Evolutionary conservation across 1,140 invertebrate species (phyloP), one percentile per base, ranked within the genome.

Genomic region (Nephila pilipes): DNA sequence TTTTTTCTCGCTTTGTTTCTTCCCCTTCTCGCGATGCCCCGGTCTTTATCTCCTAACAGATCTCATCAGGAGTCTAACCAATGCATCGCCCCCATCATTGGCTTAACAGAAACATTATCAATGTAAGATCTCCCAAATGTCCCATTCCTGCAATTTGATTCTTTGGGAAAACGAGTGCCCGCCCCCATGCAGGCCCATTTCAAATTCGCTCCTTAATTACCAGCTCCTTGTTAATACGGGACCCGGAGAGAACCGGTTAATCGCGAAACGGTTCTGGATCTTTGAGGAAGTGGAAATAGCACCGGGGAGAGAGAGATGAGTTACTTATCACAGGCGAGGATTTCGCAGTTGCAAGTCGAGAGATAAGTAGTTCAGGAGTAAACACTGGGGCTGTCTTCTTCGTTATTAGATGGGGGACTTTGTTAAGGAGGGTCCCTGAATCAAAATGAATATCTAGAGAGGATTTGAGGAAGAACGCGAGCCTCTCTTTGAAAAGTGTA

Each of bases 111-210:
- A 83, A 83, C 54, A 54, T 83, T 83, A 83, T 83, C 80, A 83
- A 25, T 83, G 80, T 83, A 83, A 83, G 80, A 83, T 58, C 85
- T 87, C 85, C 85, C 85, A 87, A 87, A 63, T 87, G 85, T 60
- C 85, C 85, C 85, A 87, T 87, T 60, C 25, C 58, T 20, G 85
- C 57, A 57, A 60, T 87, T 87, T 87, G 85, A 87, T 87, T 87
- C 55, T 87, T 60, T 58, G 58, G 29, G 85, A 57, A 29, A 87
- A 36, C 54, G 63, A 65, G 63, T 25, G n/a, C n/a, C 63, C 63
- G 14, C 85, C 85, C 54, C 85, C 54, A 87, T 87, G 57, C 55
- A 60, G 20, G 57, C 57, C 55, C 57, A 87, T 87, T 87, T 87
- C 85, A 87, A 87, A 87, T 32, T 60, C 85, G 55, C 85, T 60